These are phyloP conservation scores for Gari tellinella DNA, from an alignment of 2,888 invertebrate genomes.

Conservation along the genomic window DNA sequence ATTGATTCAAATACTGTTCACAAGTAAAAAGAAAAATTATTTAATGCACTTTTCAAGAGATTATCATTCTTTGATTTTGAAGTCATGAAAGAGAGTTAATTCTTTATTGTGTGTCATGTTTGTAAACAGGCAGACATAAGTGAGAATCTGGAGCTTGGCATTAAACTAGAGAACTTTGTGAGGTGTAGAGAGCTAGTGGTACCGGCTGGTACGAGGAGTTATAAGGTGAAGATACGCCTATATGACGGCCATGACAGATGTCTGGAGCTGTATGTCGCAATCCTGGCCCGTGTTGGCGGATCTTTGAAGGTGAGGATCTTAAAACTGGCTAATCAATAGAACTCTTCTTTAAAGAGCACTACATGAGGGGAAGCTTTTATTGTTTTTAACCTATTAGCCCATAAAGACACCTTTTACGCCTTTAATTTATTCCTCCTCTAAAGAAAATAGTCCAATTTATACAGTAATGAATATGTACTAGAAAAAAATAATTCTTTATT, in stretches of 20 bases:
- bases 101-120: background rate
- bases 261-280: slow-evolving; percentile 90
- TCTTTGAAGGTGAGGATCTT: slow-evolving; percentile 87
- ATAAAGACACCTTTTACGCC: too few species aligned
- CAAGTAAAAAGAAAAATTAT: too few species aligned
- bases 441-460: too few species aligned
- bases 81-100: background rate
- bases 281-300: slow-evolving; percentile 87
- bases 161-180: slow-evolving; percentile 94
- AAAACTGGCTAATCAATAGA: too few species aligned
- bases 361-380: too few species aligned
- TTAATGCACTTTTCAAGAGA: too few species aligned
- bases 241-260: slow-evolving; percentile 90
- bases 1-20: too few species aligned
- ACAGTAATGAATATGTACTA: too few species aligned
- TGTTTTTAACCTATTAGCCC: too few species aligned
- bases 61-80: background rate
- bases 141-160: slow-evolving; percentile 88
- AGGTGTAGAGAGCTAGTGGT: slow-evolving; percentile 88
- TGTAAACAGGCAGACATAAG: slow-evolving; percentile 89
- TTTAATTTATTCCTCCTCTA: too few species aligned
- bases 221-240: slow-evolving; percentile 90
- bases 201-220: slow-evolving; percentile 84
- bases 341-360: too few species aligned
- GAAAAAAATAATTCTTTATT: too few species aligned